These are phyloP conservation scores for Erpobdella octoculata DNA, from an alignment of 2,888 invertebrate genomes.

Conservation along the genomic window DNA sequence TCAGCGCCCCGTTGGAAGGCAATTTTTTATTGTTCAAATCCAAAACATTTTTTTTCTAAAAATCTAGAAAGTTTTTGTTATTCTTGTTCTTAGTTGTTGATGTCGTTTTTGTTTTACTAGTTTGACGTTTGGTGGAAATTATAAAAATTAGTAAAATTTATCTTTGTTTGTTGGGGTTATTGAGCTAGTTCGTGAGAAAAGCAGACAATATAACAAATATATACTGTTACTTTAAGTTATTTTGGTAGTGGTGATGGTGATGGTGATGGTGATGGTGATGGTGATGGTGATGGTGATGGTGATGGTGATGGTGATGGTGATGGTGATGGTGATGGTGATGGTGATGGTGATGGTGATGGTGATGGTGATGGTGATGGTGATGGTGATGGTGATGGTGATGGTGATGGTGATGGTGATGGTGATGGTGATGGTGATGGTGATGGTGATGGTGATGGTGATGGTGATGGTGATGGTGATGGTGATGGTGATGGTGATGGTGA, in stretches of 20 bases:
- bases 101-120: too few relatives aligned
- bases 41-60: too few relatives aligned
- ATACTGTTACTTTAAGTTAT: too few relatives aligned
- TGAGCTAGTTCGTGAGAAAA: too few relatives aligned
- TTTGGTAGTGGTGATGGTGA: background rate
- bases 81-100: too few relatives aligned
- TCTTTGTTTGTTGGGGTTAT: too few relatives aligned
- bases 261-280: background rate
- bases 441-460: constrained; percentile 13
- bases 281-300: background rate
- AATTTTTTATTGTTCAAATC: too few relatives aligned
- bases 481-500: constrained; percentile 13
- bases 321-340: constrained; percentile 10
- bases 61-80: too few relatives aligned
- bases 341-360: constrained; percentile 11
- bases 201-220: too few relatives aligned
- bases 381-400: constrained; percentile 13
- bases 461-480: constrained; percentile 15
- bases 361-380: constrained; percentile 13
- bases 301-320: background rate
- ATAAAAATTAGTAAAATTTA: too few relatives aligned
- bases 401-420: constrained; percentile 11
- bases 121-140: too few relatives aligned
- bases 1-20: too few relatives aligned
- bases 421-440: constrained; percentile 13